Evolutionary conservation across 2,113 vertebrate species (phyloP).

Genomic region (Neolamprologus modestus): DNA sequence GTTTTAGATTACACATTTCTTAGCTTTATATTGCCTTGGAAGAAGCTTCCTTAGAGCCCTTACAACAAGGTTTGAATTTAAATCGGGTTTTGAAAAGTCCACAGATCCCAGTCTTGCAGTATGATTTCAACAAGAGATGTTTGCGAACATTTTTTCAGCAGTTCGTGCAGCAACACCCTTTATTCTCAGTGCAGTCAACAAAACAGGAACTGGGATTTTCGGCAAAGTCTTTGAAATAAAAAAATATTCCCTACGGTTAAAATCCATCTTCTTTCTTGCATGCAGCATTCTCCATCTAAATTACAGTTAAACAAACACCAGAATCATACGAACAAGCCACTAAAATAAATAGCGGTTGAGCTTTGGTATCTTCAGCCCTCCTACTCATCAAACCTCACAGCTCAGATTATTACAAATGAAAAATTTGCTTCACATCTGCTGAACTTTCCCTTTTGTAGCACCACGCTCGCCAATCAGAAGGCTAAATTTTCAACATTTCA

Average conservation of each 20-base stretch:
- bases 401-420: not conserved
- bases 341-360: slow-evolving; percentile 17
- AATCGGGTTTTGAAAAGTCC: not conserved
- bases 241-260: not conserved
- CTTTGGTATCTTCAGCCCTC: slow-evolving; percentile 14
- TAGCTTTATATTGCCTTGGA: slow-evolving; percentile 1
- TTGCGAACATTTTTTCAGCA: not conserved
- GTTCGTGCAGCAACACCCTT: not conserved
- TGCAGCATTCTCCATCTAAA: not conserved
- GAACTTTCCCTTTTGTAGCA: not conserved
- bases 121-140: not conserved
- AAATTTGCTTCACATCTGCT: not conserved
- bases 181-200: not conserved
- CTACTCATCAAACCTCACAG: slow-evolving; percentile 54
- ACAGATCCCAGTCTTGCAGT: slow-evolving; percentile 11
- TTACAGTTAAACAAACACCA: slow-evolving; percentile 1
- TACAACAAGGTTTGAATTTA: not conserved
- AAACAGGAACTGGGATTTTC: not conserved
- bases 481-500: not conserved
- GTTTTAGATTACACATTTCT: not conserved
- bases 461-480: not conserved
- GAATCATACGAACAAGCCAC: slow-evolving; percentile 1
- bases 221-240: not conserved
- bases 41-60: slow-evolving; percentile 5
- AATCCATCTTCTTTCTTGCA: not conserved